Base-by-base conservation (phyloP, 2,797 vertebrate genomes). In the Microctenopoma lineatum region DNA sequence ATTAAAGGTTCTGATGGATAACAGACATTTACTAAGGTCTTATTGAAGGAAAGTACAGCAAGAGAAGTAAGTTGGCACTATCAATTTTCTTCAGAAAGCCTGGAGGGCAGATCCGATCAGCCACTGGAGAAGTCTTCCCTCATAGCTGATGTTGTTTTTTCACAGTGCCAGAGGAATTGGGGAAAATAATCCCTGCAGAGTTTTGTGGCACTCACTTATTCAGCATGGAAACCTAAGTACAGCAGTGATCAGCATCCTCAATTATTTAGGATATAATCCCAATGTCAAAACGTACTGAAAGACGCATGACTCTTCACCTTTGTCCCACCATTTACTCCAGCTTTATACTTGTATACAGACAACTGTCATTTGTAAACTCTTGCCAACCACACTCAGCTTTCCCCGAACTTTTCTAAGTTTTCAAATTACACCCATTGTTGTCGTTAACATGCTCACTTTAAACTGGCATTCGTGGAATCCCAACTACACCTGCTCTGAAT, bases 21-120 rank as follows among this genome's bases (percentile, higher is more conserved):
- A 62, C 2, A 61, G 42, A 74, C 70, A 66, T 80, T 70, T 11
- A 70, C 46, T 7, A 13, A 58, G 59, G 46, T 79, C 51, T 77
- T 70, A 44, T 56, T 53, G 41, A 59, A 69, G 47, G 32, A 25
- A 79, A 61, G 47, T 55, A 69, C 32, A 72, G 38, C 26, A 50
- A 48, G 21, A 54, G 25, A 25, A 11, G 48, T 41, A 18, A 64
- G 45, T 42, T 61, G 64, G 65, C 12, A 15, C 34, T 27, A 57
- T 73, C 70, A 50, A 36, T 75, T 75, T 75, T 70, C 48, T 32
- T 25, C 25, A 71, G 59, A 70, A 67, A 80, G 68, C 78, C 77
- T 77, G 51, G 66, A 82, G 82, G 79, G 75, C 57, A 77, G 74
- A 85, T 89, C 51, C 55, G 67, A 80, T 87, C 79, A 77, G 52